phyloP scores from a whole-genome alignment of 2,888 invertebrate genomes.

The Eilema sororculum region DNA sequence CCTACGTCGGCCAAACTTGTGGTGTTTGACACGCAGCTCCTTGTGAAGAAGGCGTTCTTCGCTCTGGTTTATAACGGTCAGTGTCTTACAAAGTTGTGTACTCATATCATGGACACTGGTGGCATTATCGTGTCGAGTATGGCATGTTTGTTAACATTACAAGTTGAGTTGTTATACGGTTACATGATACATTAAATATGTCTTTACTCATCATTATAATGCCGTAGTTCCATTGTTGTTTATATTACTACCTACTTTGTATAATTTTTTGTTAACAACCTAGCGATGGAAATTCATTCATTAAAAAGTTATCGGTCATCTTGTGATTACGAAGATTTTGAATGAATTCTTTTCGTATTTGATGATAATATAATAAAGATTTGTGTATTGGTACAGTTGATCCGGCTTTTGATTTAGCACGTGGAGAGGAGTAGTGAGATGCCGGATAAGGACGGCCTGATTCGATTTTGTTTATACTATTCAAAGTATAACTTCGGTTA shows the following conservation, averaged over 20 bases:
- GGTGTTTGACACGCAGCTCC: conserved; percentile 99
- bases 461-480: too few relatives aligned
- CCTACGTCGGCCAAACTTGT: conserved; percentile 99
- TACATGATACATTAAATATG: not conserved
- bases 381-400: not conserved
- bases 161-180: not conserved
- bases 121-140: conserved; percentile 32
- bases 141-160: conserved; percentile 21
- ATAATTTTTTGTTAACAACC: not conserved
- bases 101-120: conserved; percentile 19
- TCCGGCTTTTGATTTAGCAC: not conserved
- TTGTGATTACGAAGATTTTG: not conserved
- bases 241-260: not conserved
- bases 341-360: not conserved
- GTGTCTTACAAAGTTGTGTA: conserved; percentile 49
- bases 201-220: conserved; percentile 18
- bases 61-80: conserved; percentile 99
- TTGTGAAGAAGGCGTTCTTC: conserved; percentile 99
- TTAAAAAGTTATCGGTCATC: not conserved
- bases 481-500: too few relatives aligned
- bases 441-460: not conserved
- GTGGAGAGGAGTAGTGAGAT: not conserved
- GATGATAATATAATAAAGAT: too few relatives aligned
- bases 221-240: conserved; percentile 21
- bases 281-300: not conserved